Base-by-base conservation (phyloP, 2,888 invertebrate species). In the Parnassius mnemosyne region DNA sequence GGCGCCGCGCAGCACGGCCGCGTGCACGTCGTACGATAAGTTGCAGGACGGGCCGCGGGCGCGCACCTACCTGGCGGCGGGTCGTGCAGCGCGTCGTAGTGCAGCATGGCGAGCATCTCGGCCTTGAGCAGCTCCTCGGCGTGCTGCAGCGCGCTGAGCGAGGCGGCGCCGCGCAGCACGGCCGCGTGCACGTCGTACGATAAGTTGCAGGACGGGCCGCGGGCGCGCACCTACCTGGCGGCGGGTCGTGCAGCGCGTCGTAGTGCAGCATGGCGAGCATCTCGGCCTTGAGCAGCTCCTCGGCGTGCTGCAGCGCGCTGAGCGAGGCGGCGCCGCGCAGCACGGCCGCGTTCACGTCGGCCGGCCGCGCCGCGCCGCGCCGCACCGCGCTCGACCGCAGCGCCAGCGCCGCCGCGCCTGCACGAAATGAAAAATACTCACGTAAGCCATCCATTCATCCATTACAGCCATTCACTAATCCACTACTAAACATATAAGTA, bases 71-170 rank as follows among this genome's bases (percentile, higher is more conserved):
- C 83, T 0, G 79, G 70, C 9, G 85, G 85, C 0, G 98, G 97
- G 84, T 96, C 96, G 74, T 96, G 93, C 0, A 97, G 83, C 42
- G 96, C 94, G 85, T 99, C 99, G 76, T 95, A 97, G 74, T 98
- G 96, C 71, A 98, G 90, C 98, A 99, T 98, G 34, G 96, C 95
- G 68, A 98, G 93, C 98, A 99, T 99, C 92, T 99, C 99, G 63
- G 95, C 94, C 87, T 99, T 99, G 66, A 99, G 97, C 68, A 98
- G 84, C 83, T 99, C 99, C 89, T 99, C 99, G 1, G 99, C 98
- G 92, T 96, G 96, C 86, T 99, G 98, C 66, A 98, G 93, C 69
- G 98, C 95, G 10, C 95, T 96, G 25, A 98, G 93, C 3, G 96
- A 95, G 53, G 95, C 94, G 67, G 95, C 95, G 66, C 60, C 58